A percentile compares a stretch with the other conserved stretches of the same genome.
Conservation (phyloP, 1,140 invertebrate genomes). For the Portunus trituberculatus region DNA sequence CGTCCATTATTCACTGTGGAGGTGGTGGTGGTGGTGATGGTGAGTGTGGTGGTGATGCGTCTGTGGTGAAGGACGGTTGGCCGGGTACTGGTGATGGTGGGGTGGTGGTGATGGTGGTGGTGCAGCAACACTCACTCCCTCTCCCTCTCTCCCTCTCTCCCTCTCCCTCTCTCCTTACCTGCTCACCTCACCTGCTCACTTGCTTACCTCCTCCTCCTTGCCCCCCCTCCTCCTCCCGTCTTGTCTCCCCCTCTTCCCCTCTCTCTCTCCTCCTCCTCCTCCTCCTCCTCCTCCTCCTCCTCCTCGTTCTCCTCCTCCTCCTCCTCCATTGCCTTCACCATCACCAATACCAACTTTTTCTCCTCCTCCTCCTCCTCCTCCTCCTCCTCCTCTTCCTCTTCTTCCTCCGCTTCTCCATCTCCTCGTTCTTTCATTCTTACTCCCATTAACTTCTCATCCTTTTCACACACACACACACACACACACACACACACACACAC, state of each 20-base stretch:
- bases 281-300: neutral
- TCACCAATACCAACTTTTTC: too few species aligned
- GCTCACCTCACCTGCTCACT: neutral
- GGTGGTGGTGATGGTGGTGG: neutral
- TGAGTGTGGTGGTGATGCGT: neutral
- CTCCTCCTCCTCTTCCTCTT: too few species aligned
- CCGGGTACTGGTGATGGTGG: neutral
- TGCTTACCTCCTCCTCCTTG: neutral
- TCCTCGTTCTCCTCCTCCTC: too few species aligned
- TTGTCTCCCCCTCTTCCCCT: neutral
- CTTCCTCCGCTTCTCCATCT: too few species aligned
- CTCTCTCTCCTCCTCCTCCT: neutral
- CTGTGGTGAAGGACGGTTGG: neutral
- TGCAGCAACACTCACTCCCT: neutral
- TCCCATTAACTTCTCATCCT: too few species aligned
- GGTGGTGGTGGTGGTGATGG: neutral
- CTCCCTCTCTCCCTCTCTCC: neutral
- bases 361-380: too few species aligned
- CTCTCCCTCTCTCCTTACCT: neutral
- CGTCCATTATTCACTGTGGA: neutral
- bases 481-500: constrained; percentile 3
- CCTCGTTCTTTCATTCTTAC: too few species aligned
- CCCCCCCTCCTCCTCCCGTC: neutral
- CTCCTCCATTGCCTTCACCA: too few species aligned
- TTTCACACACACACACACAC: too few species aligned